phyloP scores from a whole-genome alignment of 2,888 invertebrate species.

The Aphodius granarius region DNA sequence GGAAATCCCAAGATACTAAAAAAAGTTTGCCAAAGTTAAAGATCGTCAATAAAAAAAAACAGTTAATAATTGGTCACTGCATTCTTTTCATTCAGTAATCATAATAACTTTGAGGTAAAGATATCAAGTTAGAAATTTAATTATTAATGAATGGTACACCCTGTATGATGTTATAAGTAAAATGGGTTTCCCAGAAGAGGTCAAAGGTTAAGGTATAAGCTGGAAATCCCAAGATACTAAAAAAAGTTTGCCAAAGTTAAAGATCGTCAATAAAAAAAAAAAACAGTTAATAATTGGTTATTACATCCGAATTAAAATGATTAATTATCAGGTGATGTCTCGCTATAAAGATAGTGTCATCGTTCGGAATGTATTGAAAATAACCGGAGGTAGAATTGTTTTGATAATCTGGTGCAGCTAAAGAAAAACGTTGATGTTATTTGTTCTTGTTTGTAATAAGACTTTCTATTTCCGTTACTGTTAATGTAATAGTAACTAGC shows the following conservation, averaged over 20 bases:
- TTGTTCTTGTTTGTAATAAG: not conserved
- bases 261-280: not conserved
- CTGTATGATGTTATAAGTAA: not conserved
- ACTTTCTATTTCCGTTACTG: not conserved
- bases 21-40: too few relatives aligned
- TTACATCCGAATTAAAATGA: not conserved
- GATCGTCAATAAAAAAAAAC: too few relatives aligned
- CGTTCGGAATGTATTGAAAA: not conserved
- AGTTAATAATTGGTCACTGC: not conserved
- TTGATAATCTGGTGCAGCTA: not conserved
- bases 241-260: not conserved
- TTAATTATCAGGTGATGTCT: not conserved
- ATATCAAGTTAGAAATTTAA: too few relatives aligned
- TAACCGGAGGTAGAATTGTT: not conserved
- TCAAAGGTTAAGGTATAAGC: not conserved
- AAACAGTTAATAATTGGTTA: not conserved
- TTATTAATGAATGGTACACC: too few relatives aligned
- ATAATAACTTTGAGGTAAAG: too few relatives aligned
- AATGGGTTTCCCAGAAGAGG: not conserved
- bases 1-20: not conserved
- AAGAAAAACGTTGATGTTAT: not conserved
- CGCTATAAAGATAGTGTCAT: not conserved
- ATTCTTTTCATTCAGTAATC: too few relatives aligned
- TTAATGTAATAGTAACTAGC: not conserved
- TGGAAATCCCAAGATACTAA: not conserved